phyloP scores from a whole-genome alignment of 2,888 invertebrate genomes.

The Steromphala cineraria region DNA sequence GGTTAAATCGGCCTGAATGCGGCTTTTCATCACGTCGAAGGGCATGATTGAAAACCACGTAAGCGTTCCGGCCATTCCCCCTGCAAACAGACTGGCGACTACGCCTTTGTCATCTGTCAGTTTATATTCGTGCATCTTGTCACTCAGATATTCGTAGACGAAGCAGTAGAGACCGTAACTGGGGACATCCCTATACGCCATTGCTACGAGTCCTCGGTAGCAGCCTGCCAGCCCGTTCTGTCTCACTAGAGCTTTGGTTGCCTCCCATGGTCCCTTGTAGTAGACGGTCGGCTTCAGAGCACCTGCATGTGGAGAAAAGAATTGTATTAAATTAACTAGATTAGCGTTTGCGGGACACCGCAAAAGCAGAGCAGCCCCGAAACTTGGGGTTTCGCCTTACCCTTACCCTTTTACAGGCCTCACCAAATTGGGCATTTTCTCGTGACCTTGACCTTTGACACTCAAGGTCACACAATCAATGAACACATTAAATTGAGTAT shows the following conservation, averaged over 20 bases:
- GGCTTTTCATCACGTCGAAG: constrained; percentile 85
- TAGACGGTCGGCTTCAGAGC: constrained; percentile 15
- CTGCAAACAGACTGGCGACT: constrained; percentile 67
- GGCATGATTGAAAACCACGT: constrained; percentile 84
- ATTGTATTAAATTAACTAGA: too few relatives aligned
- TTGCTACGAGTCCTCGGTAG: constrained; percentile 71
- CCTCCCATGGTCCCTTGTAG: constrained; percentile 77
- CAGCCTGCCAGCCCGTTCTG: constrained; percentile 66
- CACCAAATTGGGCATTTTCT: too few relatives aligned
- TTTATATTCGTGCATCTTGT: constrained; percentile 39
- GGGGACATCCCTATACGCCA: constrained; percentile 78
- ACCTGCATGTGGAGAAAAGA: not conserved
- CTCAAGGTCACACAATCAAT: too few relatives aligned
- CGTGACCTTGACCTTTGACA: too few relatives aligned
- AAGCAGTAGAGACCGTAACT: constrained; percentile 81
- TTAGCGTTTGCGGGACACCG: too few relatives aligned
- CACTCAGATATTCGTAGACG: constrained; percentile 77
- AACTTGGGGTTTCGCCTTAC: too few relatives aligned
- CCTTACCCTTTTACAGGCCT: too few relatives aligned
- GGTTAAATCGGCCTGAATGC: constrained; percentile 81
- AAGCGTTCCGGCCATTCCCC: constrained; percentile 77
- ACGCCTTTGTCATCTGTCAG: constrained; percentile 53
- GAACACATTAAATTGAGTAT: too few relatives aligned
- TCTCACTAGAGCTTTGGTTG: constrained; percentile 78
- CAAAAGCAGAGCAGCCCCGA: too few relatives aligned